Base-by-base conservation (phyloP, 2,888 invertebrate genomes). In the Girardia tigrina region DNA sequence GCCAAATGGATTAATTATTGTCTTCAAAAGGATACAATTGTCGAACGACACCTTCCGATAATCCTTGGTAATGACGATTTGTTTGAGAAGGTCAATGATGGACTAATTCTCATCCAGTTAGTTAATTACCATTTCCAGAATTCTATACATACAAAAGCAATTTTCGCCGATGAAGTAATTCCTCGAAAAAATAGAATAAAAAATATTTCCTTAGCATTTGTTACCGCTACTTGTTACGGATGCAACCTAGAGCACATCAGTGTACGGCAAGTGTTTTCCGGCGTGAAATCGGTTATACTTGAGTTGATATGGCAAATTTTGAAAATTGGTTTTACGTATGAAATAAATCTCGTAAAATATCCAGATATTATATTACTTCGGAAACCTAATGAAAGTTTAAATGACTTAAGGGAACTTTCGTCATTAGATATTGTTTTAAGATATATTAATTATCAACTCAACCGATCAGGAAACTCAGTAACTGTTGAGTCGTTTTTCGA, bases 81-180 rank as follows among this genome's bases (percentile, higher is more conserved):
- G 23, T 56, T 20, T 56, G 56, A 56, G 23, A 56, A 56, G 23
- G 8, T 56, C 23, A 56, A 23, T 56, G 56, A 56, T 56, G 56
- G 56, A 20, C 56, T 56, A 4, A n/a, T 56, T 56, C 56, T 56
- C 23, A 16, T 56, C n/a, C 56, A 56, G 23, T 23, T 56, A 4
- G 56, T 56, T 2, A 56, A 56, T 56, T 56, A 56, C 23, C 56
- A 56, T 56, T 56, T 56, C 23, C 56, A n/a, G n/a, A 56, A 56
- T 56, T 56, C 56, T 56, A 56, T 56, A 6, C 56, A 56, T 56
- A n/a, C 56, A 56, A 56, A 56, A 56, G 36, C 36, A 36, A 36
- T 36, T 36, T 36, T 36, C 36, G 8, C 36, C 16, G 36, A 36
- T 36, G 16, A 12, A 12, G 12, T 16, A 36, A 36, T 36, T 12